These are phyloP conservation scores for Ichneumoninae sp. DNA, from an alignment of 2,888 invertebrate genomes.

Conservation along the genomic window DNA sequence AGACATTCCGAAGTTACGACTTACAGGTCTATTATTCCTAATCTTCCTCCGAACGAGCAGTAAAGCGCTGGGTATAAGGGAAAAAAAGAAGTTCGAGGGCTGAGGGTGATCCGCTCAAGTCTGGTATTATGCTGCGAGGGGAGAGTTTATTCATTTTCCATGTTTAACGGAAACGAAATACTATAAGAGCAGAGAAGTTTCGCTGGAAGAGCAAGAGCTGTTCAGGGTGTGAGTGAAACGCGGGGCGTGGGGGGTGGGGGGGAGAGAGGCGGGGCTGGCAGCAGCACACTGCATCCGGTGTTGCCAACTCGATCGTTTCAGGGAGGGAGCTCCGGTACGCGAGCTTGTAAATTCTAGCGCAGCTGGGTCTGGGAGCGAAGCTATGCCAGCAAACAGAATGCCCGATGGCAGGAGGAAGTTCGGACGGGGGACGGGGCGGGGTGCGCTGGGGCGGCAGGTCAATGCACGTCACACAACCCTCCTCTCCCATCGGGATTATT, in stretches of 20 bases:
- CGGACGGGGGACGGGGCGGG: constrained; percentile 16
- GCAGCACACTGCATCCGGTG: constrained; percentile 46
- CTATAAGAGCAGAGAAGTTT: background rate
- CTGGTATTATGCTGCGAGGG: background rate
- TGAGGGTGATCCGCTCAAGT: background rate
- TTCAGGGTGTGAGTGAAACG: constrained; percentile 25
- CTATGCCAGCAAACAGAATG: constrained; percentile 43
- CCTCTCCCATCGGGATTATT: constrained; percentile 16
- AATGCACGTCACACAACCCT: constrained; percentile 45
- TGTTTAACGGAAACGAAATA: constrained; percentile 4
- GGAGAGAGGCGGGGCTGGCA: constrained; percentile 23
- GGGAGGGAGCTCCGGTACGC: constrained; percentile 45
- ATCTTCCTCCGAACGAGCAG: background rate
- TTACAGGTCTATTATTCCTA: background rate
- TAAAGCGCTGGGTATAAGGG: background rate
- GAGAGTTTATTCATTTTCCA: background rate
- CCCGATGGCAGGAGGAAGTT: constrained; percentile 43
- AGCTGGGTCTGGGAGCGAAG: constrained; percentile 58
- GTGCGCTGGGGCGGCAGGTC: constrained; percentile 40
- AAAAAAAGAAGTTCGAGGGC: background rate
- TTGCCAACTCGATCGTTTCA: constrained; percentile 66
- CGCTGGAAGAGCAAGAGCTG: background rate
- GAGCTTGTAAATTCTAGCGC: constrained; percentile 64
- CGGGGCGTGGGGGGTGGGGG: background rate
- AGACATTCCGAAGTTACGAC: background rate